Evolutionary conservation across 1,140 invertebrate species (phyloP).

Genomic region (Sinella curviseta): DNA sequence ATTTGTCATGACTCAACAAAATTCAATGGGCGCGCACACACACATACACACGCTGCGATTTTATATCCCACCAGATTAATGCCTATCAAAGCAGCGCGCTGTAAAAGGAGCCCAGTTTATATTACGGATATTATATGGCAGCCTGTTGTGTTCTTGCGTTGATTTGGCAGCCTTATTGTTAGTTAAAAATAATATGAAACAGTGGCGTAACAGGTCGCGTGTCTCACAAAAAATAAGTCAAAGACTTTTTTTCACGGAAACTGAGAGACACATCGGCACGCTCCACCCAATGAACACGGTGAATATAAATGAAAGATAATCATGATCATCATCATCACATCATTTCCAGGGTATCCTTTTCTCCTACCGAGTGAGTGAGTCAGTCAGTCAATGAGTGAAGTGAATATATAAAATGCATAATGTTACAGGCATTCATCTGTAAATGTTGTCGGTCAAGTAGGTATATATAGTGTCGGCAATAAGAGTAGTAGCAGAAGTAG

Average conservation of each 20-base stretch:
- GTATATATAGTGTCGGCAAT: no score
- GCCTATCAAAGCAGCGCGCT: no score
- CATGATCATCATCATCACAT: slow-evolving; percentile 11
- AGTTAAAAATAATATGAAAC: not conserved
- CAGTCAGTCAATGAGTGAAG: no score
- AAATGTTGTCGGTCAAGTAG: no score
- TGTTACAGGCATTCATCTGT: no score
- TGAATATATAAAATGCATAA: no score
- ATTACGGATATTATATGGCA: no score
- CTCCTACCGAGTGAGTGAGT: no score
- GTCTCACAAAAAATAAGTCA: not conserved
- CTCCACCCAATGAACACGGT: not conserved
- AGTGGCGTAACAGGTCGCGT: not conserved
- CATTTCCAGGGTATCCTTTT: not conserved
- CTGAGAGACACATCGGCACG: not conserved
- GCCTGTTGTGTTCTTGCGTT: no score
- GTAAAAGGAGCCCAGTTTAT: no score
- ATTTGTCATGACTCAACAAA: not conserved
- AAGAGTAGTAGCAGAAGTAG: no score
- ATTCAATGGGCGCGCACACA: not conserved
- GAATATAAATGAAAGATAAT: slow-evolving; percentile 11
- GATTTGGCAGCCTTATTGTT: not conserved
- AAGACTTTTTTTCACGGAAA: slow-evolving; percentile 2
- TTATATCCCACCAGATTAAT: no score
- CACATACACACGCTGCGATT: not conserved